These are phyloP conservation scores for Oryzaephilus surinamensis DNA, from an alignment of 1,140 invertebrate species.

Conservation along the genomic window DNA sequence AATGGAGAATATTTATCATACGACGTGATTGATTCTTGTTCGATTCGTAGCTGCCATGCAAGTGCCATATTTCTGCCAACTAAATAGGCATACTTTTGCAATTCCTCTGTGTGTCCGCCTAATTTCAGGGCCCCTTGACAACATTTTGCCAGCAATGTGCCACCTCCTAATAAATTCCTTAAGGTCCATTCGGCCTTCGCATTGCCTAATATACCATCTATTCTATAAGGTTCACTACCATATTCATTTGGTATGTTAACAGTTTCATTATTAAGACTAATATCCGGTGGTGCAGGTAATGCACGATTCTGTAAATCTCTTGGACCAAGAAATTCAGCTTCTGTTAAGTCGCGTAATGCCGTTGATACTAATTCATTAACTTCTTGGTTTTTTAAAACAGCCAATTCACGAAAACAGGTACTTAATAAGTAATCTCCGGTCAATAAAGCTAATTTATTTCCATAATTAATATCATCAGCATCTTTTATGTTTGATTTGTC, in stretches of 20 bases:
- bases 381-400: constrained; percentile 63
- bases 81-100: constrained; percentile 65
- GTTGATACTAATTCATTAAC: constrained; percentile 80
- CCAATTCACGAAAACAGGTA: constrained; percentile 77
- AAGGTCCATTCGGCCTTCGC: constrained; percentile 64
- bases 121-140: constrained; percentile 75
- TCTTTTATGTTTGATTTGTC: constrained; percentile 33
- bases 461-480: constrained; percentile 73
- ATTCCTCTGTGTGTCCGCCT: constrained; percentile 58
- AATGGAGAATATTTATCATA: constrained; percentile 42
- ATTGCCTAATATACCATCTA: constrained; percentile 28
- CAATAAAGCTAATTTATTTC: constrained; percentile 88
- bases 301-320: constrained; percentile 59
- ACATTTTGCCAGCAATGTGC: constrained; percentile 73
- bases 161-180: constrained; percentile 68
- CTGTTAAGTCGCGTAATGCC: constrained; percentile 72
- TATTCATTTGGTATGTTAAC: constrained; percentile 18
- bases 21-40: too few species aligned
- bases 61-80: constrained; percentile 86
- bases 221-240: constrained; percentile 19
- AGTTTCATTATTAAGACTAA: constrained; percentile 9
- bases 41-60: constrained; percentile 84
- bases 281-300: constrained; percentile 51
- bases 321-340: constrained; percentile 77
- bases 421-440: constrained; percentile 53